Evolutionary conservation across 2,797 vertebrate species (phyloP), one percentile per base, ranked within the genome.

Genomic region (Rhincodon typus): DNA sequence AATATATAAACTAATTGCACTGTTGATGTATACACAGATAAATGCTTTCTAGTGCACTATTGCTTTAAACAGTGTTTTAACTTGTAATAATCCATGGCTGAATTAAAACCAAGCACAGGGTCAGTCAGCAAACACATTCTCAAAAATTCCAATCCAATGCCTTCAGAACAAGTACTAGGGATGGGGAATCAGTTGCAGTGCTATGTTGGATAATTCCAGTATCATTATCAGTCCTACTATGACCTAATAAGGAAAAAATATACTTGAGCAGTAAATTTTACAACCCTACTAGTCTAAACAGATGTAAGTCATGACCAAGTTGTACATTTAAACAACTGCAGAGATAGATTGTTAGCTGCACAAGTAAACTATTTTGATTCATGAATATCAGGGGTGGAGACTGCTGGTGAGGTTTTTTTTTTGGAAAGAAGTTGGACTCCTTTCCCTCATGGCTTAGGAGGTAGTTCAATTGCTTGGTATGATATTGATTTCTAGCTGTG

Each of bases 201-300:
- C 69, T 94, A 70, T 77, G 69, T 34, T 53, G 57, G 69, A 70
- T 27, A 95, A 74, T 30, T 95, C 42, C 50, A 77, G 25, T 34
- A 46, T 15, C 27, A 50, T 57, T 74, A 27, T 77, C 94, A 53
- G 30, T 34, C 42, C 10, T 50, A 53, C 7, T 34, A 17, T 74
- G 94, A 53, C 94, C 94, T 95, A 95, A 95, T 95, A 95, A 95
- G 94, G 94, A 50, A 77, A 30, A 10, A n/a, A 77, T 74, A 77
- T 77, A 95, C 46, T 50, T 34, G 27, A n/a, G 70, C 67, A 34
- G 57, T 19, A 4, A 34, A 34, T 95, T 77, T 53, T 95, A 77
- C 70, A 77, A 53, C 13, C 38, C 25, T 30, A 77, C 94, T 57
- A 95, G 50, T 95, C 94, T 95, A 95, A 95, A 95, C 70, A 95